phyloP scores from a whole-genome alignment of 2,888 invertebrate species.

The Nycteola revayana region DNA sequence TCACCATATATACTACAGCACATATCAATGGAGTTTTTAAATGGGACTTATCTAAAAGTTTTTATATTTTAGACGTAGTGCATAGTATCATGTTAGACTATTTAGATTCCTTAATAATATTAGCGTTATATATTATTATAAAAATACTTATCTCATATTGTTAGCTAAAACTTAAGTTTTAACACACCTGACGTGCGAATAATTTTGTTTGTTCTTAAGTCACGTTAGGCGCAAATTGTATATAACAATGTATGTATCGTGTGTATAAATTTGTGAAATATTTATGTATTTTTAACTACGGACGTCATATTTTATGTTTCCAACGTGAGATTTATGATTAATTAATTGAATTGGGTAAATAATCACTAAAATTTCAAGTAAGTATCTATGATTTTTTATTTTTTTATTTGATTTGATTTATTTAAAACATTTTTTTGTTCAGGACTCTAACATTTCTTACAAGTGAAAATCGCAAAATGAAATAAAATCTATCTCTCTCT shows the following conservation, averaged over 20 bases:
- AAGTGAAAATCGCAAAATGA: too few relatives aligned
- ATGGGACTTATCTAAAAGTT: slow-evolving; percentile 26
- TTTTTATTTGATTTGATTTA: too few relatives aligned
- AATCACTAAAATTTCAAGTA: too few relatives aligned
- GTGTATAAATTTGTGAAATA: slow-evolving; percentile 25
- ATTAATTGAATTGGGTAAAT: too few relatives aligned
- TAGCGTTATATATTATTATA: slow-evolving; percentile 63
- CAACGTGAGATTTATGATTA: too few relatives aligned
- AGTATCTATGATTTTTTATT: too few relatives aligned
- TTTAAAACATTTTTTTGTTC: too few relatives aligned
- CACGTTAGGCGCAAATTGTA: slow-evolving; percentile 27
- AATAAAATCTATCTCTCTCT: too few relatives aligned
- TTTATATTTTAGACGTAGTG: slow-evolving; percentile 42
- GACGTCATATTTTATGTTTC: slow-evolving; percentile 24
- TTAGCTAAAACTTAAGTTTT: slow-evolving; percentile 67
- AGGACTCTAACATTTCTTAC: too few relatives aligned
- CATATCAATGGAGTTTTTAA: slow-evolving; percentile 1
- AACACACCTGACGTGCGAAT: slow-evolving; percentile 50
- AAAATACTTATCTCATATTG: slow-evolving; percentile 66
- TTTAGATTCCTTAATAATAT: slow-evolving; percentile 65
- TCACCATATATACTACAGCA: too few relatives aligned
- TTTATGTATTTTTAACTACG: slow-evolving; percentile 17
- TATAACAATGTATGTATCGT: slow-evolving; percentile 22
- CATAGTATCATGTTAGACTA: slow-evolving; percentile 48
- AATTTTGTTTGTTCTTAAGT: slow-evolving; percentile 50